These are phyloP conservation scores for Palaemon carinicauda DNA, from an alignment of 1,140 invertebrate species.

Conservation along the genomic window DNA sequence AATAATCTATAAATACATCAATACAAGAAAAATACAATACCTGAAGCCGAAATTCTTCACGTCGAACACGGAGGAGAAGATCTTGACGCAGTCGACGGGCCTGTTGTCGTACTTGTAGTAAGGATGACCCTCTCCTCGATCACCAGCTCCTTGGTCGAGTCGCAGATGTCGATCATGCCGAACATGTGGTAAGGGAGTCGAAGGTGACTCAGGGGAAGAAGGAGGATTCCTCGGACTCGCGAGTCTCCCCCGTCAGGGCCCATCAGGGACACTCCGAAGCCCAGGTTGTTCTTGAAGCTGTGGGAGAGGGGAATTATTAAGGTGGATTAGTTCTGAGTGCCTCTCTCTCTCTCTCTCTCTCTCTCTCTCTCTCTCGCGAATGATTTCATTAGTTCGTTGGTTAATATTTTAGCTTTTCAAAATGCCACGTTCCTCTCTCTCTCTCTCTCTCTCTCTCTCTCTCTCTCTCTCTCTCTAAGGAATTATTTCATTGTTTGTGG, in stretches of 20 bases:
- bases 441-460: too few relatives aligned
- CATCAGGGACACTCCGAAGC: slow-evolving; percentile 87
- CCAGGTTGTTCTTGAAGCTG: slow-evolving; percentile 83
- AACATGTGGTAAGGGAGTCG: slow-evolving; percentile 94
- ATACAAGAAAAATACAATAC: too few relatives aligned
- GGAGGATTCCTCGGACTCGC: slow-evolving; percentile 85
- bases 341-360: too few relatives aligned
- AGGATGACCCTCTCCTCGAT: slow-evolving; percentile 90
- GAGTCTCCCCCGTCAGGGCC: slow-evolving; percentile 92
- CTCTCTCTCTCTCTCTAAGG: too few relatives aligned
- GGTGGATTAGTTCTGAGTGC: neutral
- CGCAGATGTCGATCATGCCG: slow-evolving; percentile 95
- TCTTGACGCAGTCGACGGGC: slow-evolving; percentile 97
- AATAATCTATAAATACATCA: too few relatives aligned
- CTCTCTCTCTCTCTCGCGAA: too few relatives aligned
- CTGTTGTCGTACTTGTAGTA: slow-evolving; percentile 98
- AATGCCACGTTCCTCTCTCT: too few relatives aligned
- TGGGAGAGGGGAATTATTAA: slow-evolving; percentile 62
- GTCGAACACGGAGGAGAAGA: slow-evolving; percentile 85
- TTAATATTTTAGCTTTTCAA: too few relatives aligned
- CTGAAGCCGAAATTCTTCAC: slow-evolving; percentile 88
- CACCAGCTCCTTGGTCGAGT: slow-evolving; percentile 88
- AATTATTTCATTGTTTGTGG: too few relatives aligned
- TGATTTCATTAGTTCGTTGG: too few relatives aligned
- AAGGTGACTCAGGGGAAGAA: slow-evolving; percentile 81